A percentile compares a stretch with the other conserved stretches of the same genome.
These are phyloP conservation scores for Apodemus sylvaticus DNA, from an alignment of 2,113 vertebrate species.

Conservation along the genomic window DNA sequence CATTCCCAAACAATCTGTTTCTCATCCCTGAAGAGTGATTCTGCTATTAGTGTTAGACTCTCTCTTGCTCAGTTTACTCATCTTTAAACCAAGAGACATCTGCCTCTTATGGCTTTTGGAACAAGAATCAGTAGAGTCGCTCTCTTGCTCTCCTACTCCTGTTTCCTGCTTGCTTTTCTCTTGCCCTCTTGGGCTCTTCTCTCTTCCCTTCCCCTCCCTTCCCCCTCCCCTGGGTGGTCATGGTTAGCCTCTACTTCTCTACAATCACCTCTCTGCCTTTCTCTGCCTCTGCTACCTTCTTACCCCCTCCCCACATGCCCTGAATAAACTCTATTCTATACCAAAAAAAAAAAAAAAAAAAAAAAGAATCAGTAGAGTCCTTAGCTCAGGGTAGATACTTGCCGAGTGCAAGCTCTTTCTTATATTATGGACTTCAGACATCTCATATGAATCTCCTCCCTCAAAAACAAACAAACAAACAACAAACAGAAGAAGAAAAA, in stretches of 20 bases:
- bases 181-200: too few relatives aligned
- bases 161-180: too few relatives aligned
- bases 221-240: too few relatives aligned
- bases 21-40: background rate
- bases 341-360: too few relatives aligned
- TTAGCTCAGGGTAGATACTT: background rate
- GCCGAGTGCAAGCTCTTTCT: background rate
- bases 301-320: too few relatives aligned
- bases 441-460: too few relatives aligned
- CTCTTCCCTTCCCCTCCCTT: too few relatives aligned
- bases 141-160: too few relatives aligned
- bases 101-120: background rate
- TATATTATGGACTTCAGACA: background rate
- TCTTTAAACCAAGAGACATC: conserved; percentile 35
- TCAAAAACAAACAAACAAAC: background rate
- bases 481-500: background rate
- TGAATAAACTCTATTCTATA: too few relatives aligned
- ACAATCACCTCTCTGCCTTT: too few relatives aligned
- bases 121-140: background rate
- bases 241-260: too few relatives aligned
- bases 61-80: background rate
- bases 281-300: too few relatives aligned
- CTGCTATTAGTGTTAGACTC: background rate
- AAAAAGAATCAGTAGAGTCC: background rate
- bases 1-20: background rate